Evolutionary conservation across 2,888 invertebrate species (phyloP).

Genomic region (Megastigmus dorsalis): DNA sequence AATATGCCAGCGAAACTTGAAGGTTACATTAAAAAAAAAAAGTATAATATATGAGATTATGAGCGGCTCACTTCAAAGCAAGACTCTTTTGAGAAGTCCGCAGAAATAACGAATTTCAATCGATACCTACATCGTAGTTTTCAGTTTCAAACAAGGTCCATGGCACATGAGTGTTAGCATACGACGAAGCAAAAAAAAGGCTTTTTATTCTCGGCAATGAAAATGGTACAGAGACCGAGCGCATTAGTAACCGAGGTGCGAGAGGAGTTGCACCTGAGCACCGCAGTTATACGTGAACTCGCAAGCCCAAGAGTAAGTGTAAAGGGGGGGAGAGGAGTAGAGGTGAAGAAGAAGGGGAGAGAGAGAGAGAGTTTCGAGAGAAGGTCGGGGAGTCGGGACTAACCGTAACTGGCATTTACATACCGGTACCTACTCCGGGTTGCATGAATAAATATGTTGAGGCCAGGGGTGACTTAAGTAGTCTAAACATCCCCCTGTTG

Average conservation of each 20-base stretch:
- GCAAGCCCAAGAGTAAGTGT: not conserved
- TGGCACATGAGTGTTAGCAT: not conserved
- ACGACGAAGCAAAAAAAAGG: not conserved
- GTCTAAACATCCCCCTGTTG: conserved; percentile 60
- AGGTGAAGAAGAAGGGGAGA: no score
- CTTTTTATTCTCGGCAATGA: not conserved
- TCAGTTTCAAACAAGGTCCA: not conserved
- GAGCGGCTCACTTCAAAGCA: no score
- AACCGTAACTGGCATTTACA: conserved; percentile 65
- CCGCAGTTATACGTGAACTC: conserved; percentile 13
- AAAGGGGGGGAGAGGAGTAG: no score
- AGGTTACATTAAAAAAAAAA: no score
- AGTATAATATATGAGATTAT: no score
- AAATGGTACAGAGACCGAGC: not conserved
- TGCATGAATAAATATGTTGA: conserved; percentile 63
- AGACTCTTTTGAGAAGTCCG: no score
- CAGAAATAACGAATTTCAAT: no score
- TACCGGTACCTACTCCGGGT: conserved; percentile 59
- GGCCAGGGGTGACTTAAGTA: conserved; percentile 61
- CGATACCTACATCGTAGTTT: not conserved
- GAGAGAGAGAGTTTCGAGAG: not conserved
- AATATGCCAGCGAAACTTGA: no score
- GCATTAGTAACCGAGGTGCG: conserved; percentile 31
- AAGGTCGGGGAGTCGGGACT: conserved; percentile 42
- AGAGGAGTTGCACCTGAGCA: conserved; percentile 6